Evolutionary conservation across 2,797 vertebrate species (phyloP).

Genomic region (Graptemys geographica): DNA sequence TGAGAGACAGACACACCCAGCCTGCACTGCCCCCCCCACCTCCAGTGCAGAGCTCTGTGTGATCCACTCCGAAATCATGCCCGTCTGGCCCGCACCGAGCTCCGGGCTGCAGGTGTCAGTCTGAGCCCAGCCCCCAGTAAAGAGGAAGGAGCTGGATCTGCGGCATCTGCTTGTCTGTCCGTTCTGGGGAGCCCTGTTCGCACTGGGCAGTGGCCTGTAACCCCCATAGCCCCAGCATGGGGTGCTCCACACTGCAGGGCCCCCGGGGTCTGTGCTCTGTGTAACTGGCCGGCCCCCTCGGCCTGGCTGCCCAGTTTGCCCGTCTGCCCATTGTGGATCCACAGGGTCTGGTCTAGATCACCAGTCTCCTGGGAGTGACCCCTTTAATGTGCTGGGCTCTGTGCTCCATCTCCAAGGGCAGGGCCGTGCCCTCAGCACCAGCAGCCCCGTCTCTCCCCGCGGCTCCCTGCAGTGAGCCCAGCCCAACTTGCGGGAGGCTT

Average conservation of each 20-base stretch:
- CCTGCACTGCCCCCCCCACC: neutral
- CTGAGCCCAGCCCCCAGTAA: neutral
- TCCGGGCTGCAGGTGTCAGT: neutral
- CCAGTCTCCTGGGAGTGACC: neutral
- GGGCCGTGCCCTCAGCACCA: too few species aligned
- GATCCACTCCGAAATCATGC: neutral
- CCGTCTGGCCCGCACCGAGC: neutral
- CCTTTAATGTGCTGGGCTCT: neutral
- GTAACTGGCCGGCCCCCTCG: fast-evolving
- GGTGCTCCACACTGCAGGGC: neutral
- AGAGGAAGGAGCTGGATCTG: neutral
- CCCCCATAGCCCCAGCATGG: neutral
- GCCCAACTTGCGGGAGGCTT: too few species aligned
- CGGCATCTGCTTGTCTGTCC: neutral
- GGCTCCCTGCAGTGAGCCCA: too few species aligned
- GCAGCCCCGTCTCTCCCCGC: too few species aligned
- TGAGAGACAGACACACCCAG: too few species aligned
- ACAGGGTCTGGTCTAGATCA: neutral
- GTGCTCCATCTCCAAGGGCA: neutral
- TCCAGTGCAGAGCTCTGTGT: neutral
- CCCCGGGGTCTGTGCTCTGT: too few species aligned
- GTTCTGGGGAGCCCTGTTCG: neutral
- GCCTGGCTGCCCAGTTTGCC: neutral
- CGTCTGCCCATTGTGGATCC: neutral
- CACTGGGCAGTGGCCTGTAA: neutral